Evolutionary conservation across 2,797 vertebrate species (phyloP).

Genomic region (Furcifer pardalis): DNA sequence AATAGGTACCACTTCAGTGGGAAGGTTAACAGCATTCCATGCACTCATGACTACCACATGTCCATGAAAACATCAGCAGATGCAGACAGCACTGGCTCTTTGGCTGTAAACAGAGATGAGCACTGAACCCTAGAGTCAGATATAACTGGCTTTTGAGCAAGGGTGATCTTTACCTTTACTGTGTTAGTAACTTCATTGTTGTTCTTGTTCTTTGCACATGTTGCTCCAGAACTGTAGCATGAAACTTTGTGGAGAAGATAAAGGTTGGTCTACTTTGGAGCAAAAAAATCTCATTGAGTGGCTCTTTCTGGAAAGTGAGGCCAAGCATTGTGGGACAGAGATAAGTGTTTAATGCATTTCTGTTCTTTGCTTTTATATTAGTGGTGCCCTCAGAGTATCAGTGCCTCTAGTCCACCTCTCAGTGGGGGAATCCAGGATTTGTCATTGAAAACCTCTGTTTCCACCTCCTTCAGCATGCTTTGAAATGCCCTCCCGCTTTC

Average conservation of each 20-base stretch:
- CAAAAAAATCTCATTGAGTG: background rate
- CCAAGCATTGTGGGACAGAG: no score
- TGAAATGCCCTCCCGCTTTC: background rate
- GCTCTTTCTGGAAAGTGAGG: background rate
- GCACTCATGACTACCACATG: no score
- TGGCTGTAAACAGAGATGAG: no score
- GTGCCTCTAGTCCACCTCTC: fast-evolving
- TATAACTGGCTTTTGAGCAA: no score
- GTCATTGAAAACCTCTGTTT: no score
- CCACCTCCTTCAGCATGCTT: background rate
- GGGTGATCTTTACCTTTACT: background rate
- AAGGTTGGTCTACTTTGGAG: background rate
- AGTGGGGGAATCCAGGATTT: background rate
- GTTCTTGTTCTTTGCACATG: background rate
- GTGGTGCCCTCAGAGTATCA: no score
- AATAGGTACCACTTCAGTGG: no score
- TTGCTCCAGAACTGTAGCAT: background rate
- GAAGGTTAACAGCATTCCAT: no score
- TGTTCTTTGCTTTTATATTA: background rate
- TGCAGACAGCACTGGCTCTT: no score
- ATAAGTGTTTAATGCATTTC: no score
- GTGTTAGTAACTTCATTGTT: background rate
- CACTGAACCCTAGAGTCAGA: no score
- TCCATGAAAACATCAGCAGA: no score
- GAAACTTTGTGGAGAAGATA: background rate